Evolutionary conservation across 2,888 invertebrate genomes (phyloP).

Genomic region (Tenthredo amoena): DNA sequence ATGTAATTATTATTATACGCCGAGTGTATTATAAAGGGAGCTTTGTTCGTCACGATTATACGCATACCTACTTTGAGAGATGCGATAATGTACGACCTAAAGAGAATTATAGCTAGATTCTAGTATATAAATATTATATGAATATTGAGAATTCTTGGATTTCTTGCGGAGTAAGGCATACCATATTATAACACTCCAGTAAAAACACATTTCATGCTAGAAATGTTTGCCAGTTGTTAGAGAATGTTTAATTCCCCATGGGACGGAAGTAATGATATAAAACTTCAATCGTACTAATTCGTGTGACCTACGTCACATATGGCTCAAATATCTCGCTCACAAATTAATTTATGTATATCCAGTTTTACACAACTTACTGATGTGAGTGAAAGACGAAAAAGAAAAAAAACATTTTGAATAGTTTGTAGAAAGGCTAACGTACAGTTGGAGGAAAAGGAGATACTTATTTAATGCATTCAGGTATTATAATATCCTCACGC

Average conservation of each 20-base stretch:
- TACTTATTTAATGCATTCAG: neutral
- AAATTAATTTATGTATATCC: neutral
- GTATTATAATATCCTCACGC: neutral
- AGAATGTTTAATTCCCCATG: neutral
- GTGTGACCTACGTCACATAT: conserved; percentile 34
- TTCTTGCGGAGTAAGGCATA: neutral
- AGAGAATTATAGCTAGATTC: neutral
- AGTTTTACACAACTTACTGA: conserved; percentile 1
- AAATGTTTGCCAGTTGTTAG: neutral
- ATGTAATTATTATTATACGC: too few species aligned
- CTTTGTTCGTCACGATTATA: conserved; percentile 13
- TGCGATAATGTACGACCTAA: neutral
- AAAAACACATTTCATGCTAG: neutral
- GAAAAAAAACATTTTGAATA: neutral
- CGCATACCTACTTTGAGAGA: neutral
- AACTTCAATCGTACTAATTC: conserved; percentile 43
- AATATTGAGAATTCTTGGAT: neutral
- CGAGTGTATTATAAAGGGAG: neutral
- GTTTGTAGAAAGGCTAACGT: neutral
- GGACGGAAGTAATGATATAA: conserved; percentile 12
- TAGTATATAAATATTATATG: neutral
- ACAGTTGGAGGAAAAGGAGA: neutral
- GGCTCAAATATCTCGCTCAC: conserved; percentile 34
- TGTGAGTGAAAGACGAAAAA: neutral
- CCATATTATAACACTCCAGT: neutral